Percentiles rank a stretch among this genome's conserved stretches.
These are phyloP conservation scores for Abrostola triplasia DNA, from an alignment of 2,888 invertebrate genomes.

Conservation along the genomic window DNA sequence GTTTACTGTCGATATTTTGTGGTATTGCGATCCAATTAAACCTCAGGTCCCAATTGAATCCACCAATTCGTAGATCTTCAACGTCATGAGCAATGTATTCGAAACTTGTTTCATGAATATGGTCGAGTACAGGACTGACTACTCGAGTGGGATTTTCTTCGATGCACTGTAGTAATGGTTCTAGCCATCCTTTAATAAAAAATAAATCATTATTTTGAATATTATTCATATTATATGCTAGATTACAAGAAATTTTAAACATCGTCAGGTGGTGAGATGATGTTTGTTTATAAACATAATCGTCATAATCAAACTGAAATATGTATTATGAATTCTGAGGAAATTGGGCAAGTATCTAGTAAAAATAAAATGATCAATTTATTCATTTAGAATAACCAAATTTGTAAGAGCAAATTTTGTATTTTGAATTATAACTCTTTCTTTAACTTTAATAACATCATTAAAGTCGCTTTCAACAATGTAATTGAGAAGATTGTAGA, in stretches of 20 bases:
- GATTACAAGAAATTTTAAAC: too few relatives aligned
- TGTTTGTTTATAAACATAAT: too few relatives aligned
- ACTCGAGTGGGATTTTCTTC: constrained; percentile 92
- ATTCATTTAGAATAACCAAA: too few relatives aligned
- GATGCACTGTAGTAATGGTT: constrained; percentile 95
- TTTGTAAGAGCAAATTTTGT: too few relatives aligned
- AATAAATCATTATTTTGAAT: background rate
- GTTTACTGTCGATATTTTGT: constrained; percentile 91
- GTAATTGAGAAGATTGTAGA: too few relatives aligned
- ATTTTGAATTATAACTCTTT: too few relatives aligned
- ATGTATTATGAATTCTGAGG: background rate
- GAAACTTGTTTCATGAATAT: constrained; percentile 95
- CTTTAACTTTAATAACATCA: too few relatives aligned
- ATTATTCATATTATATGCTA: background rate
- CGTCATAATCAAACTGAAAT: too few relatives aligned
- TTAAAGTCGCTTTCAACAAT: too few relatives aligned
- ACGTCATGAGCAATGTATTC: constrained; percentile 94
- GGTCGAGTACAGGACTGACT: constrained; percentile 97
- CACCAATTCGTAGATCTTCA: constrained; percentile 93
- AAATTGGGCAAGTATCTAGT: background rate
- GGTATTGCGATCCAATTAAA: constrained; percentile 99
- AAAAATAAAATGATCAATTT: background rate
- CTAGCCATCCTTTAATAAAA: constrained; percentile 93
- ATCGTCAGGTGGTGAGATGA: too few relatives aligned
- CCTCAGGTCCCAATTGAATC: constrained; percentile 96